Percentiles rank a stretch among this genome's conserved stretches.
phyloP scores from a whole-genome alignment of 2,888 invertebrate species.

The Drosophila flavopinicola region DNA sequence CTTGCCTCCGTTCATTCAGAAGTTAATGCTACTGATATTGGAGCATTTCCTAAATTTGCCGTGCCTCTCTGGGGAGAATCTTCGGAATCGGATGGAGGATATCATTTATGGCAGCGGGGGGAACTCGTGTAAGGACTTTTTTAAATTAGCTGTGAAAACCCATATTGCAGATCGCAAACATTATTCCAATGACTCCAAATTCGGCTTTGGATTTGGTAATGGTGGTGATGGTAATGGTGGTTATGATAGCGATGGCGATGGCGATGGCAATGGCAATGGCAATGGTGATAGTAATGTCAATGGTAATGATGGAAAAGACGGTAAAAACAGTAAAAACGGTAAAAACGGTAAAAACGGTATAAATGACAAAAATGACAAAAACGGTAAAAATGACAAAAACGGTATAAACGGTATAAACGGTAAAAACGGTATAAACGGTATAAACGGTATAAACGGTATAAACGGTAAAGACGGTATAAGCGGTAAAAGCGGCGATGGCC shows the following conservation, averaged over 20 bases:
- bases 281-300: not conserved
- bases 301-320: not conserved
- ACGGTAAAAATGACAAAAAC: no score
- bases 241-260: not conserved
- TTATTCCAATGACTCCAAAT: not conserved
- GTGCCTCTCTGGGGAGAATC: not conserved
- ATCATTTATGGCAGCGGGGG: not conserved
- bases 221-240: not conserved
- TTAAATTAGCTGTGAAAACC: not conserved
- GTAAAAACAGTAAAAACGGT: not conserved
- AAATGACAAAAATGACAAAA: not conserved
- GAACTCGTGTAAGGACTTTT: slow-evolving; percentile 21
- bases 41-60: slow-evolving; percentile 34
- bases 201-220: not conserved
- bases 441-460: no score
- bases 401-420: no score
- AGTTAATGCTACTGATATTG: slow-evolving; percentile 33
- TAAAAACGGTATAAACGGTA: no score
- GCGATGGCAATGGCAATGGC: not conserved
- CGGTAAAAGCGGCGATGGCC: no score
- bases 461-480: no score
- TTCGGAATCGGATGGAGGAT: not conserved
- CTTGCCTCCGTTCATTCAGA: slow-evolving; percentile 36
- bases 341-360: not conserved
- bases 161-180: not conserved